Conservation (phyloP, 2,113 vertebrate genomes). For the Phrynocephalus versicolor region DNA sequence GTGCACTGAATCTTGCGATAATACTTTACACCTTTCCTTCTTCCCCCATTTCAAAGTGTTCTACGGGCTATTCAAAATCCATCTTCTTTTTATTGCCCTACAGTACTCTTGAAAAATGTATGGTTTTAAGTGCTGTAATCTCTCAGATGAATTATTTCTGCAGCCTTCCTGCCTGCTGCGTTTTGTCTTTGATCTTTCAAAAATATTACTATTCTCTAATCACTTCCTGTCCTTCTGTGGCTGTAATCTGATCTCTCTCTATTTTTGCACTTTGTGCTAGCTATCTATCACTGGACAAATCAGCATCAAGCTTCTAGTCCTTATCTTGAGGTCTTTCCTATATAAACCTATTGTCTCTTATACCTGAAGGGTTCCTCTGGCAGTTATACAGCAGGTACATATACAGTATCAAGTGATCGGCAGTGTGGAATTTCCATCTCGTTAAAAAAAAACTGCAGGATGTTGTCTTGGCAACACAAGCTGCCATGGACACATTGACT, state of each 20-base stretch:
- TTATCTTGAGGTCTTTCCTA: neutral
- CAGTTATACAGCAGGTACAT: neutral
- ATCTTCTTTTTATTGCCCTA: neutral
- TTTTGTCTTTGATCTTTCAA: neutral
- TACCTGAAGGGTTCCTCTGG: neutral
- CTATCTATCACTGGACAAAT: neutral
- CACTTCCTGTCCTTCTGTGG: neutral
- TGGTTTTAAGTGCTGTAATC: neutral
- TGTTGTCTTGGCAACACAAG: neutral
- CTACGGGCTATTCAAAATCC: neutral
- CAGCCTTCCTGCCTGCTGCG: neutral
- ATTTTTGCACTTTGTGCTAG: neutral
- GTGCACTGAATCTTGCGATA: neutral
- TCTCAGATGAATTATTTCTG: neutral
- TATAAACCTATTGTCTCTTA: neutral
- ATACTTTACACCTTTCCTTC: neutral
- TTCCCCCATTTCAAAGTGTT: neutral
- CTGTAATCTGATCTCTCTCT: neutral
- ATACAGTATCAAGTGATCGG: neutral
- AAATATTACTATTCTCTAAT: conserved; percentile 7
- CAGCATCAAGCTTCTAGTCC: conserved; percentile 8
- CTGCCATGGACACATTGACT: neutral
- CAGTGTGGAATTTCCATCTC: neutral
- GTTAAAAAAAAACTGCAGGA: neutral
- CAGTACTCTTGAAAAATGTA: neutral